Conservation (phyloP, 1,140 invertebrate genomes). For the Condylostylus longicornis region DNA sequence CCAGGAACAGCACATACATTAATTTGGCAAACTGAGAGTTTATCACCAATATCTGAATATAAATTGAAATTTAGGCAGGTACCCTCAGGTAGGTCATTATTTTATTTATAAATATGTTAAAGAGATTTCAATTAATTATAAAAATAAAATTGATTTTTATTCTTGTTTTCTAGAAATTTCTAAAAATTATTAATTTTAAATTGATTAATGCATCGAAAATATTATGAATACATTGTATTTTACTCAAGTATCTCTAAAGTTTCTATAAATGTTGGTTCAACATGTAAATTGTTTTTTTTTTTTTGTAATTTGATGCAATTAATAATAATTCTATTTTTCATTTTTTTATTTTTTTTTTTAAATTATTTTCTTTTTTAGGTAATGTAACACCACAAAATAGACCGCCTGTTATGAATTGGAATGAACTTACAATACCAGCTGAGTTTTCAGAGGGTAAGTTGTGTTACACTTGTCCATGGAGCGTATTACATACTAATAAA, state of each 20-base stretch:
- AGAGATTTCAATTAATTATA: too few species aligned
- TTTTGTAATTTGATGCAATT: neutral
- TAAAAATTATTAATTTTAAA: too few species aligned
- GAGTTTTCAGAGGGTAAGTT: constrained; percentile 32
- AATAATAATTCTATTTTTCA: neutral
- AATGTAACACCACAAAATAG: constrained; percentile 12
- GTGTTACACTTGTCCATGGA: too few species aligned
- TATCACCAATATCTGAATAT: constrained; percentile 49
- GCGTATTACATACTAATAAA: neutral
- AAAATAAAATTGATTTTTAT: too few species aligned
- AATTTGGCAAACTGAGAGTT: constrained; percentile 57
- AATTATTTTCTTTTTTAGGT: constrained; percentile 3
- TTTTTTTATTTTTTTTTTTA: neutral
- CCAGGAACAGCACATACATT: constrained; percentile 39
- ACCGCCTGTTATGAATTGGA: constrained; percentile 37
- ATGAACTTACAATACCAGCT: constrained; percentile 46
- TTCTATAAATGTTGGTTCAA: neutral
- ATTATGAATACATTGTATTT: neutral
- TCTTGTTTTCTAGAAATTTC: too few species aligned
- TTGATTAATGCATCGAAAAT: too few species aligned
- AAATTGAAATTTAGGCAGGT: constrained; percentile 44
- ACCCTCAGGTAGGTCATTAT: constrained; percentile 18
- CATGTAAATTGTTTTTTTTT: neutral
- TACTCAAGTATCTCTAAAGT: neutral
- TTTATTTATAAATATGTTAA: too few species aligned